Conservation (phyloP, 2,888 invertebrate species). For the Hyppa rectilinea region DNA sequence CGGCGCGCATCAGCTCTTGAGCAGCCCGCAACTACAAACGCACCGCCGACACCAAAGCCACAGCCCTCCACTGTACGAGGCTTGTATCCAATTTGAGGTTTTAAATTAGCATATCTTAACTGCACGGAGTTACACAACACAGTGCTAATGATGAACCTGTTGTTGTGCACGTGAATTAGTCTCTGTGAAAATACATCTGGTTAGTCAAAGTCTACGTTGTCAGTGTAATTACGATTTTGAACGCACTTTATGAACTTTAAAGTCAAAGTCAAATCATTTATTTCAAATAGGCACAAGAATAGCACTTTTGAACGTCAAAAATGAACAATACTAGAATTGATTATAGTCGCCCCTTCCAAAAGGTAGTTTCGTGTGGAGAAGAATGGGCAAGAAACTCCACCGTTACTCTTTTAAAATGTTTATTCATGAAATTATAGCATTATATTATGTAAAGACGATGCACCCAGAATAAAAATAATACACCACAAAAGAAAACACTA, state of each 20-base stretch:
- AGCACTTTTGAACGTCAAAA: no score
- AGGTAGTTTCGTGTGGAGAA: no score
- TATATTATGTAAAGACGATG: no score
- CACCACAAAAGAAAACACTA: no score
- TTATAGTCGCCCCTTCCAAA: no score
- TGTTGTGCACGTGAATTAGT: constrained; percentile 55
- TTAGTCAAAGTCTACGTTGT: constrained; percentile 62
- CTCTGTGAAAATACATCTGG: constrained; percentile 60
- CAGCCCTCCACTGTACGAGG: constrained; percentile 67
- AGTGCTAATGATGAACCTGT: constrained; percentile 70
- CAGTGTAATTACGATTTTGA: constrained; percentile 42
- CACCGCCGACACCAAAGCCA: constrained; percentile 68
- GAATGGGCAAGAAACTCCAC: no score
- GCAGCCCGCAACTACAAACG: constrained; percentile 66
- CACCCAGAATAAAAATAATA: no score
- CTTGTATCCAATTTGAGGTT: constrained; percentile 77
- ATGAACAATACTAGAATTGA: no score
- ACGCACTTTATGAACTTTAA: constrained; percentile 30
- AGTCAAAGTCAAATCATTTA: no score
- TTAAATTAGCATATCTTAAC: constrained; percentile 79
- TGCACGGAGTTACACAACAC: constrained; percentile 70
- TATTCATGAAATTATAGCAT: no score
- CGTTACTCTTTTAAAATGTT: no score
- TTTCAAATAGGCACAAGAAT: no score
- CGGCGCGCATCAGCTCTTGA: constrained; percentile 64